phyloP scores from a whole-genome alignment of 2,797 vertebrate genomes.

The Ataeniobius toweri region DNA sequence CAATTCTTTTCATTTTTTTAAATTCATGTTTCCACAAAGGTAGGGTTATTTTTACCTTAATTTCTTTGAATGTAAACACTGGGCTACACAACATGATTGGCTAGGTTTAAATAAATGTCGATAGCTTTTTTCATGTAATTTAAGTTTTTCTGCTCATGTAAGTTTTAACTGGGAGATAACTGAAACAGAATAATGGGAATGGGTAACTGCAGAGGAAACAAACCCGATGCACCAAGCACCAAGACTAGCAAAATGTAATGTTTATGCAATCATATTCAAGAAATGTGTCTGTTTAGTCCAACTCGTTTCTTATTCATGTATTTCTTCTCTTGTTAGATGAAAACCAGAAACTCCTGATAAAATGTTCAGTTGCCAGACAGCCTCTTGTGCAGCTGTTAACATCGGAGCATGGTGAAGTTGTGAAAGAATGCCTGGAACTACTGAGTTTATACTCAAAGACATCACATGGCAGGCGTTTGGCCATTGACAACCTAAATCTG shows the following conservation, averaged over 20 bases:
- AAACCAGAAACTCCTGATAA: constrained; percentile 85
- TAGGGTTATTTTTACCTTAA: background rate
- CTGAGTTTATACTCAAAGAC: constrained; percentile 75
- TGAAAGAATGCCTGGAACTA: constrained; percentile 78
- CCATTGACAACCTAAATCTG: constrained; percentile 78
- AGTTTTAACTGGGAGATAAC: background rate
- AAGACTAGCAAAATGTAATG: background rate
- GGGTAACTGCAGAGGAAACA: background rate
- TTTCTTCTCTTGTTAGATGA: constrained; percentile 78
- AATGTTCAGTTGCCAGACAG: constrained; percentile 49
- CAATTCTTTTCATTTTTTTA: background rate
- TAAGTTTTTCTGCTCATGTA: background rate
- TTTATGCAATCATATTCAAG: background rate
- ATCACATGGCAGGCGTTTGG: constrained; percentile 73
- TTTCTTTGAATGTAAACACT: background rate
- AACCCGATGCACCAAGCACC: background rate
- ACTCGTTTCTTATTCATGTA: background rate
- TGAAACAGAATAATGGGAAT: background rate
- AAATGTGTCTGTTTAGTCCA: background rate
- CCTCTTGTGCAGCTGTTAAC: constrained; percentile 76
- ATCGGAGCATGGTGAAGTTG: constrained; percentile 65
- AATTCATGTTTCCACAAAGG: background rate
- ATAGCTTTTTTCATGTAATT: too few species aligned
- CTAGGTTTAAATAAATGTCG: background rate
- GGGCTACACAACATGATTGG: background rate